phyloP scores from a whole-genome alignment of 1,140 invertebrate species.

The Zeugodacus cucurbitae region DNA sequence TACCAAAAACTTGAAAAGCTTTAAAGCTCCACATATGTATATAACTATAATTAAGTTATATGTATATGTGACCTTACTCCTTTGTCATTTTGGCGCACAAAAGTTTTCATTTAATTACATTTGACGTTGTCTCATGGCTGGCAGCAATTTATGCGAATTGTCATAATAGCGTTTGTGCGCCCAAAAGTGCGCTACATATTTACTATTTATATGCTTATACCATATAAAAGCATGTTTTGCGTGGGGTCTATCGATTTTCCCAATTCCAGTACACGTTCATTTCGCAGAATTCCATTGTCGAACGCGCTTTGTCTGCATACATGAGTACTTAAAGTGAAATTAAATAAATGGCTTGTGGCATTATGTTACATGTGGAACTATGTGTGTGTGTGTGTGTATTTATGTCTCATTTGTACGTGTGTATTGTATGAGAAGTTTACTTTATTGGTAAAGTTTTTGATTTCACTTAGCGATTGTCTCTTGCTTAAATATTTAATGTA shows the following conservation, averaged over 20 bases:
- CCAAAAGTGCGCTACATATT: not conserved
- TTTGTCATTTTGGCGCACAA: not conserved
- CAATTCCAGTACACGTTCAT: not conserved
- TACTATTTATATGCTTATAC: not conserved
- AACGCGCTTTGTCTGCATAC: not conserved
- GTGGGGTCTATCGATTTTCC: not conserved
- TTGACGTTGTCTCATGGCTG: not conserved
- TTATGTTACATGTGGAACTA: not conserved
- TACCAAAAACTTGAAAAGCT: too few relatives aligned
- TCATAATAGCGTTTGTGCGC: not conserved
- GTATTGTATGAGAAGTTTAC: not conserved
- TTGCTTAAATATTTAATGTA: not conserved
- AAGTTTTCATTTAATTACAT: constrained; percentile 28
- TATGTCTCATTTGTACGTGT: not conserved
- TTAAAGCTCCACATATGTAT: not conserved
- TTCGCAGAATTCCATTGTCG: not conserved
- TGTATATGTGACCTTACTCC: not conserved
- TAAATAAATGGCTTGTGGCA: not conserved
- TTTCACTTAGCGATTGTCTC: not conserved
- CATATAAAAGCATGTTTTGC: not conserved
- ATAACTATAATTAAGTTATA: not conserved
- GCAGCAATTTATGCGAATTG: not conserved
- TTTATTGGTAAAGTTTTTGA: not conserved
- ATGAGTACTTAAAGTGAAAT: not conserved
- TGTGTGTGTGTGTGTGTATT: not conserved